Conservation (phyloP, 2,113 vertebrate genomes). For the Chamaea fasciata region DNA sequence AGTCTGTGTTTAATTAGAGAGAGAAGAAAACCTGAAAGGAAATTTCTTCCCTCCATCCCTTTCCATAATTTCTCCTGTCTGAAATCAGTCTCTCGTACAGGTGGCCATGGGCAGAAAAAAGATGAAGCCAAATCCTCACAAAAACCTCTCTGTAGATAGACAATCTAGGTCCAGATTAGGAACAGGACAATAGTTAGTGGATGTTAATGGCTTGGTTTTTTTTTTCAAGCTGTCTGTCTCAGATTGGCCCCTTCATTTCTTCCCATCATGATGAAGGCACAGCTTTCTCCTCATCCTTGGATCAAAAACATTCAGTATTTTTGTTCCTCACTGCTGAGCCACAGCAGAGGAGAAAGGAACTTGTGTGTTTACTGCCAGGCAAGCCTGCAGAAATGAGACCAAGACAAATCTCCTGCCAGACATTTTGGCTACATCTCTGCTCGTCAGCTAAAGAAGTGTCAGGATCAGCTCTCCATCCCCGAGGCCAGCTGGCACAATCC, state of each 20-base stretch:
- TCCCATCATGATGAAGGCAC: neutral
- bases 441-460: neutral
- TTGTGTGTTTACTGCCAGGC: neutral
- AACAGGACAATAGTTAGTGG: neutral
- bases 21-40: neutral
- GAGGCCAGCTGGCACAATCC: slow-evolving; percentile 2
- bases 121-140: neutral
- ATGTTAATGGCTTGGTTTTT: neutral
- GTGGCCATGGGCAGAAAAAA: neutral
- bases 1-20: neutral
- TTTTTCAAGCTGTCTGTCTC: neutral
- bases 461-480: neutral
- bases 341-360: neutral
- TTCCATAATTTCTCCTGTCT: neutral
- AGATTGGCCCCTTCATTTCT: neutral
- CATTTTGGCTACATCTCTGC: neutral
- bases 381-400: neutral
- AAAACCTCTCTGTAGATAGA: neutral
- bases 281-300: neutral
- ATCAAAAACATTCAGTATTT: neutral
- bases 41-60: neutral
- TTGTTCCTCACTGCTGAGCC: neutral
- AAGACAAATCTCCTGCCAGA: neutral
- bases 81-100: neutral
- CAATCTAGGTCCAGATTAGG: neutral